Conservation (phyloP, 2,888 invertebrate species). For the Sthenelais limicola region DNA sequence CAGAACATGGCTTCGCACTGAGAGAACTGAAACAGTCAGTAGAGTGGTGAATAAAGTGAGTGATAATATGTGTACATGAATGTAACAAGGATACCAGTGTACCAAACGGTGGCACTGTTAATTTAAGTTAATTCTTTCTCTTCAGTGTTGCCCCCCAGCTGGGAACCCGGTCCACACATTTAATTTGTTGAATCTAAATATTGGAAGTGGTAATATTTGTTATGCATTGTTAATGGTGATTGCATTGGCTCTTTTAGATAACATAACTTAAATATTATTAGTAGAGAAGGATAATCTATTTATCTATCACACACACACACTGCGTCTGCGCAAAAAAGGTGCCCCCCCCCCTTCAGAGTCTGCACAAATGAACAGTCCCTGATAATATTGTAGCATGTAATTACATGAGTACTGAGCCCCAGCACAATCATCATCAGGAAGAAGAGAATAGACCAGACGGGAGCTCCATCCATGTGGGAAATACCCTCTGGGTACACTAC, state of each 20-base stretch:
- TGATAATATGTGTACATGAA: background rate
- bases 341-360: background rate
- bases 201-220: too few species aligned
- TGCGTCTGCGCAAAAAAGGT: too few species aligned
- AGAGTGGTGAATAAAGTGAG: background rate
- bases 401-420: conserved; percentile 68
- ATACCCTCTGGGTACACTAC: conserved; percentile 71
- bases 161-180: too few species aligned
- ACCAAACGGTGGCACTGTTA: background rate
- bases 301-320: too few species aligned
- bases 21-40: conserved; percentile 52
- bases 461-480: conserved; percentile 67
- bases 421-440: conserved; percentile 70
- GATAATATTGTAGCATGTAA: background rate
- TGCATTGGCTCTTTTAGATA: background rate
- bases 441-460: conserved; percentile 69
- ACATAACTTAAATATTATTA: background rate
- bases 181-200: too few species aligned
- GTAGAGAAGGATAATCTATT: too few species aligned
- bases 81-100: background rate
- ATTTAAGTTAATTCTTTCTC: too few species aligned
- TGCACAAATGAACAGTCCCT: background rate
- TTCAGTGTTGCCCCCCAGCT: too few species aligned
- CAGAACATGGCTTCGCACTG: conserved; percentile 53
- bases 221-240: background rate